These are phyloP conservation scores for Micromys minutus DNA, from an alignment of 2,113 vertebrate species.

Conservation along the genomic window DNA sequence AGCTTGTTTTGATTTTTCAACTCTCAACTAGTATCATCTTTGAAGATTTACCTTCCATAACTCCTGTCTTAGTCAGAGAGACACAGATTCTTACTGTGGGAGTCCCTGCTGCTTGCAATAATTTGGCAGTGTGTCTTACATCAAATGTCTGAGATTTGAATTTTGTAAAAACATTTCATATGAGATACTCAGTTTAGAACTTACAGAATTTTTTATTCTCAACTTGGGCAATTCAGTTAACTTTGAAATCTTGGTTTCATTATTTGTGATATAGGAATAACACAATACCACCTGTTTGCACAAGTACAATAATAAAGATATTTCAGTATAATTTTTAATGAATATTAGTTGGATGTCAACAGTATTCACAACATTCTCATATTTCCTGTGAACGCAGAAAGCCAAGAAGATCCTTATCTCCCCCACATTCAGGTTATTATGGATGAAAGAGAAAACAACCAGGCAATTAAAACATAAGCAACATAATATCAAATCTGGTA, in stretches of 20 bases:
- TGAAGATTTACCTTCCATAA: background rate
- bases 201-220: no score
- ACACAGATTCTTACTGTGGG: background rate
- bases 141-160: constrained; percentile 7
- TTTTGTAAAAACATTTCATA: background rate
- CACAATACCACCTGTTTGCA: background rate
- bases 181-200: background rate
- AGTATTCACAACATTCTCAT: background rate
- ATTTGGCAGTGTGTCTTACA: background rate
- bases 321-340: background rate
- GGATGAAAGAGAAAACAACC: background rate
- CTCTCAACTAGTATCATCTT: background rate
- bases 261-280: background rate
- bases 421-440: background rate
- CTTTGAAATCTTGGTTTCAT: constrained; percentile 39
- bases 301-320: background rate
- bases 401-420: background rate
- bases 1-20: constrained; percentile 41
- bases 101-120: background rate
- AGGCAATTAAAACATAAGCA: background rate
- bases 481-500: background rate
- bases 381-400: background rate
- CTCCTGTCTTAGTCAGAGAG: background rate
- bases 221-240: background rate
- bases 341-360: background rate